Evolutionary conservation across 2,888 invertebrate genomes (phyloP).

Genomic region (Glyphotaelius pellucidus): DNA sequence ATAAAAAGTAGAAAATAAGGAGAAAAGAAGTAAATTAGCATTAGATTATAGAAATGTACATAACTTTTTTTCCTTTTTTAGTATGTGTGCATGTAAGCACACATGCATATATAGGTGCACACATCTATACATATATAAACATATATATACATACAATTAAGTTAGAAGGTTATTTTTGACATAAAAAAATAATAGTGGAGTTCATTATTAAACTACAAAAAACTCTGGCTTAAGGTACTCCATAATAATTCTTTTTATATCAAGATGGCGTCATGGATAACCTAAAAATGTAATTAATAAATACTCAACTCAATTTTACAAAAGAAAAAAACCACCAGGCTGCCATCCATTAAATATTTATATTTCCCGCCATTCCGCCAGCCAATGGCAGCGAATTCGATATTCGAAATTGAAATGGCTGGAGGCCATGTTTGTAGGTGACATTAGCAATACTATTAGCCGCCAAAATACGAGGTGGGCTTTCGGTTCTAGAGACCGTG

Average conservation of each 20-base stretch:
- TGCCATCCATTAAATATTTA: background rate
- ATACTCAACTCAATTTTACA: background rate
- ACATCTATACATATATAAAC: no score
- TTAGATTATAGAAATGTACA: no score
- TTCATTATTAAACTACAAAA: background rate
- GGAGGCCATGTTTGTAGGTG: constrained; percentile 53
- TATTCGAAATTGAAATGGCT: constrained; percentile 56
- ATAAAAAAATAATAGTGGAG: no score
- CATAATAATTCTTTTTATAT: background rate
- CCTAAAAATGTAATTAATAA: background rate
- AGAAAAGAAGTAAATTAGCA: no score
- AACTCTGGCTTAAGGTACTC: background rate
- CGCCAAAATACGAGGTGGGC: constrained; percentile 48
- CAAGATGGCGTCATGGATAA: background rate
- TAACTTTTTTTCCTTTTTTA: no score
- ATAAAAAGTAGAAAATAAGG: no score
- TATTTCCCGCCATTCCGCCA: background rate
- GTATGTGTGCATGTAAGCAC: no score
- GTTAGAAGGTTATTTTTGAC: no score
- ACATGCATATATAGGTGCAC: no score
- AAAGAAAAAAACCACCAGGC: background rate
- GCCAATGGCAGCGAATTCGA: constrained; percentile 41
- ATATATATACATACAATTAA: no score
- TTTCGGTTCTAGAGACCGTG: constrained; percentile 13
- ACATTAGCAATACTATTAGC: constrained; percentile 57